These are phyloP conservation scores for Andrena bucephala DNA, from an alignment of 2,888 invertebrate genomes.

Conservation along the genomic window DNA sequence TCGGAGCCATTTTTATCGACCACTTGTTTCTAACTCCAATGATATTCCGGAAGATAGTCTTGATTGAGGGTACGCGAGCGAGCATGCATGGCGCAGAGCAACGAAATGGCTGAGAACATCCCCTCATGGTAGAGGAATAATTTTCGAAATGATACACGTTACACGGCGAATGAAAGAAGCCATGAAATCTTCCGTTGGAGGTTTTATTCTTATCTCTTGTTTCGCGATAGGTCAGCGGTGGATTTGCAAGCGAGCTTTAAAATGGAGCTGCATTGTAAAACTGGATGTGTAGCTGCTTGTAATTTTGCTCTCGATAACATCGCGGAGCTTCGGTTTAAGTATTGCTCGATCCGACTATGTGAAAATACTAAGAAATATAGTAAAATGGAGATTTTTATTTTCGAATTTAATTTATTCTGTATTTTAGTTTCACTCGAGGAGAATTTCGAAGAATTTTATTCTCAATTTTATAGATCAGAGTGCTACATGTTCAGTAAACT, in stretches of 20 bases:
- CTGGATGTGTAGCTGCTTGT: background rate
- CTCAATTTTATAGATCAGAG: too few relatives aligned
- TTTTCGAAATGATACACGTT: background rate
- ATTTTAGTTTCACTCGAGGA: background rate
- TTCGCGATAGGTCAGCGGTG: background rate
- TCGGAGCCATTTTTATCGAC: slow-evolving; percentile 26
- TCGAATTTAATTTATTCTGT: background rate
- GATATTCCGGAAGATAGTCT: slow-evolving; percentile 7
- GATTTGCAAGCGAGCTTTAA: background rate
- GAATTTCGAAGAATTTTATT: background rate
- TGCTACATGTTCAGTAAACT: too few relatives aligned
- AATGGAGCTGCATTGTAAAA: background rate
- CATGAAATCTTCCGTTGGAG: background rate
- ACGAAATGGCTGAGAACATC: background rate
- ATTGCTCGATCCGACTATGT: background rate
- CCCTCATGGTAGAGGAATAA: slow-evolving; percentile 4
- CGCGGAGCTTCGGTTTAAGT: background rate
- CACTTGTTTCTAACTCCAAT: slow-evolving; percentile 22
- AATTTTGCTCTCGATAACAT: background rate
- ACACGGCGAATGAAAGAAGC: background rate
- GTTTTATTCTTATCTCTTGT: slow-evolving; percentile 14
- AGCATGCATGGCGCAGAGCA: background rate
- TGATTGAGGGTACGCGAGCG: background rate
- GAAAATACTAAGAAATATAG: too few relatives aligned
- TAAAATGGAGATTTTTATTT: too few relatives aligned